Base-by-base conservation (phyloP, 2,888 invertebrate genomes). In the Thera britannica region DNA sequence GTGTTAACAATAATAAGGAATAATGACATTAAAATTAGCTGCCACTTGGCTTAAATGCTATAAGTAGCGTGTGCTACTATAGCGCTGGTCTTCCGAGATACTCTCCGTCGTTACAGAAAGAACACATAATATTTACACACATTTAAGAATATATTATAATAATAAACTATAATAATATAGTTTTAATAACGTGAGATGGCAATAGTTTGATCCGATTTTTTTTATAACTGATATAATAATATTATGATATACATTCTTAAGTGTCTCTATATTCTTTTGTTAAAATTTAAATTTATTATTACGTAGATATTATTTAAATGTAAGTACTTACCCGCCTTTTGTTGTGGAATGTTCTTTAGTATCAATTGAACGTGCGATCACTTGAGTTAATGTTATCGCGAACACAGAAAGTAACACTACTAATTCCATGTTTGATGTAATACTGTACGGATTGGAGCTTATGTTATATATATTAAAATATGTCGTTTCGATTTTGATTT, bases 341-440 rank as follows among this genome's bases (percentile, higher is more conserved):
- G 59, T 67, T 66, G 60, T 55, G 6, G 46, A 62, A 60, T 62
- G 61, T 65, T 61, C 38, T 54, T 62, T 11, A 12, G 44, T 71
- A 70, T 73, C 72, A 36, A 48, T 6, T 38, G 83, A 72, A 79
- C 77, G 80, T 81, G 83, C 81, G 65, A 65, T 67, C 68, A 79
- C 79, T 72, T 63, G 68, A 55, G 74, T 75, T 41, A 68, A 63
- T 60, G 71, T 72, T 79, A 83, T 76, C 79, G 72, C 75, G 56
- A 82, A 59, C 75, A 81, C 78, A 68, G 72, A 61, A 63, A 79
- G 57, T 67, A 79, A 74, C 66, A 71, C 74, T 62, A 76, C 68
- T n/a, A 77, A 71, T 61, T 73, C 73, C 83, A 83, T 83, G 71
- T 77, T 79, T 61, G 58, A 66, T 73, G 58, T 68, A 75, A 75